Conservation (phyloP, 2,888 invertebrate genomes). For the Entomobrya multifasciata region DNA sequence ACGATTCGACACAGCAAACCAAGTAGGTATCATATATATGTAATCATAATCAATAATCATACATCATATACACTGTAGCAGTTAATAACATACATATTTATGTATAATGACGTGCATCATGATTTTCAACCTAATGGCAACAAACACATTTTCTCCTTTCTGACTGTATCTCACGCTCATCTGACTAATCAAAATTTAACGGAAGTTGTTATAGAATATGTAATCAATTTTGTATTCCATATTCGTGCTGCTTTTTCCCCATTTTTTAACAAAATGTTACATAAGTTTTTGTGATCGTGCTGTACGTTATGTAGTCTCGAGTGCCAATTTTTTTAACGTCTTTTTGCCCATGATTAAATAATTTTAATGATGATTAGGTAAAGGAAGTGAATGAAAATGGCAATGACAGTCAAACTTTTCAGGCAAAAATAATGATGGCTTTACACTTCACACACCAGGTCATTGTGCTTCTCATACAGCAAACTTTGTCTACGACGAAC, state of each 20-base stretch:
- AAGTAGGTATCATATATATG: too few relatives aligned
- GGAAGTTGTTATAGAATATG: slow-evolving; percentile 58
- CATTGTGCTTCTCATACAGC: slow-evolving; percentile 61
- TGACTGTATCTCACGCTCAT: background rate
- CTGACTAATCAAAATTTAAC: slow-evolving; percentile 39
- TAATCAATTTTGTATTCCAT: slow-evolving; percentile 59
- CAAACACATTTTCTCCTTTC: too few relatives aligned
- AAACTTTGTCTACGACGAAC: too few relatives aligned
- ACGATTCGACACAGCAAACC: too few relatives aligned
- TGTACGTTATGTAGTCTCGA: background rate
- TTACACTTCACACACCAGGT: slow-evolving; percentile 8
- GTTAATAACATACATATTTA: too few relatives aligned
- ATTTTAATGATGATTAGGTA: slow-evolving; percentile 19
- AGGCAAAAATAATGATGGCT: background rate
- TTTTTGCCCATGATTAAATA: background rate
- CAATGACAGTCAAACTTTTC: slow-evolving; percentile 45
- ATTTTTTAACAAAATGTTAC: background rate
- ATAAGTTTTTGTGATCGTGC: background rate
- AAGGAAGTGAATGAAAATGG: background rate
- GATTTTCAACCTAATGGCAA: background rate
- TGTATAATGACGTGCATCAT: too few relatives aligned
- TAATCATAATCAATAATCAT: too few relatives aligned
- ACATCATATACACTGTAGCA: too few relatives aligned
- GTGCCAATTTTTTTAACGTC: slow-evolving; percentile 13
- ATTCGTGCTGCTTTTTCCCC: slow-evolving; percentile 33